Conservation (phyloP, 1,140 invertebrate species). For the Drosophila trapezifrons region DNA sequence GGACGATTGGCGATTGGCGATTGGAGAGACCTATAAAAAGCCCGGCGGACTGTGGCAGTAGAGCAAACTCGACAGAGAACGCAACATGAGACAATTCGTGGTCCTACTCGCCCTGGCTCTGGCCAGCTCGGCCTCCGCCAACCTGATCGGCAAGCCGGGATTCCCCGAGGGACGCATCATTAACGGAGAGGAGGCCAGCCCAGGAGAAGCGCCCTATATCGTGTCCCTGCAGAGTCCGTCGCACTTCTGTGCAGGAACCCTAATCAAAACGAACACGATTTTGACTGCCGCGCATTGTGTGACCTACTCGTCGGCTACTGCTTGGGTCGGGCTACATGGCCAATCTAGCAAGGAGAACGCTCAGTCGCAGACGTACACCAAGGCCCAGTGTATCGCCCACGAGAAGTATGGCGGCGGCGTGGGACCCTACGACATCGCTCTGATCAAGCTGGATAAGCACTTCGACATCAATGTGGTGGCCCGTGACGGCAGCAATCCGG, state of each 20-base stretch:
- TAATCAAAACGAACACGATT: conserved; percentile 23
- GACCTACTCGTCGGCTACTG: conserved; percentile 6
- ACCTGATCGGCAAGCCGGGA: conserved; percentile 43
- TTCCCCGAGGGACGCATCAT: conserved; percentile 82
- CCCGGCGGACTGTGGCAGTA: not conserved
- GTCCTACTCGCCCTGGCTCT: conserved; percentile 60
- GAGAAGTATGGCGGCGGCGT: conserved; percentile 85
- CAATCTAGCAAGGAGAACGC: conserved; percentile 63
- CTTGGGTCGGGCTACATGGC: conserved; percentile 77
- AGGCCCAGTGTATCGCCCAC: conserved; percentile 80
- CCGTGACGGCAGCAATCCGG: conserved; percentile 77
- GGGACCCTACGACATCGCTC: conserved; percentile 87
- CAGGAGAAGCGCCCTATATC: conserved; percentile 75
- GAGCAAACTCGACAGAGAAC: conserved; percentile 30
- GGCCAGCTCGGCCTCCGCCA: conserved; percentile 48
- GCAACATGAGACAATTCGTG: conserved; percentile 69
- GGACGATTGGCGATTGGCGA: conserved; percentile 1
- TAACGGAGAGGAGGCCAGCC: conserved; percentile 66
- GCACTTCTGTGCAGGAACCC: conserved; percentile 64
- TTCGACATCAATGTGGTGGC: conserved; percentile 84
- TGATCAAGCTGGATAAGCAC: conserved; percentile 85
- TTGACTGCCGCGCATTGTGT: conserved; percentile 78
- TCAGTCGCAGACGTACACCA: conserved; percentile 40
- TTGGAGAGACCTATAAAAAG: conserved; percentile 56
- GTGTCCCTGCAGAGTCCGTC: conserved; percentile 62